These are phyloP conservation scores for Noctuana brunneofusca DNA, from an alignment of 2,888 invertebrate species.

Conservation along the genomic window DNA sequence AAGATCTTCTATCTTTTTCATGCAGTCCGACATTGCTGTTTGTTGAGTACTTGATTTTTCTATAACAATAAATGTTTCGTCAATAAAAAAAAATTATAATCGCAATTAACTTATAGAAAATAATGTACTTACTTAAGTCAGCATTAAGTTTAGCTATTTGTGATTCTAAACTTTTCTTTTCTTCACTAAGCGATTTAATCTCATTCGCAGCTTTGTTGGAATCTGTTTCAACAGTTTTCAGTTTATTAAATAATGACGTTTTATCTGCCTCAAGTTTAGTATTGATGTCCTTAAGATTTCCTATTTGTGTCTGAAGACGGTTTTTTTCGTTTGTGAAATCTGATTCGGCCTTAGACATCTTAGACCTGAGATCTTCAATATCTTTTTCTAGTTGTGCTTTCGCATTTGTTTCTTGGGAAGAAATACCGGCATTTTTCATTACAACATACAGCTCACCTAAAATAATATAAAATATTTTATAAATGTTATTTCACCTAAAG, in stretches of 20 bases:
- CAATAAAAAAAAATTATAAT: not conserved
- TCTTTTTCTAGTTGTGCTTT: slow-evolving; percentile 75
- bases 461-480: not conserved
- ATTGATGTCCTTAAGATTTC: slow-evolving; percentile 79
- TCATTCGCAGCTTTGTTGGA: slow-evolving; percentile 66
- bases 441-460: slow-evolving; percentile 84
- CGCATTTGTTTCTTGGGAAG: slow-evolving; percentile 74
- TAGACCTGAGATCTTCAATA: slow-evolving; percentile 79
- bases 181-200: slow-evolving; percentile 84
- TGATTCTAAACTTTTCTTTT: slow-evolving; percentile 84
- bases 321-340: slow-evolving; percentile 81
- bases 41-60: slow-evolving; percentile 81
- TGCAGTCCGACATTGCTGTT: slow-evolving; percentile 78
- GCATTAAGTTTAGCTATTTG: slow-evolving; percentile 83
- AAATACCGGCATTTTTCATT: slow-evolving; percentile 83
- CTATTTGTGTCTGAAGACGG: slow-evolving; percentile 74
- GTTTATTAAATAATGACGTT: slow-evolving; percentile 59
- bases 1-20: slow-evolving; percentile 85
- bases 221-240: slow-evolving; percentile 64
- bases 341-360: slow-evolving; percentile 74
- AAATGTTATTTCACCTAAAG: not conserved
- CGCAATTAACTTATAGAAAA: not conserved
- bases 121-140: slow-evolving; percentile 80
- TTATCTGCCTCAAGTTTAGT: slow-evolving; percentile 73
- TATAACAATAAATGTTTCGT: slow-evolving; percentile 46